Conservation (phyloP, 2,888 invertebrate species). For the Scaptomyza polygonia region DNA sequence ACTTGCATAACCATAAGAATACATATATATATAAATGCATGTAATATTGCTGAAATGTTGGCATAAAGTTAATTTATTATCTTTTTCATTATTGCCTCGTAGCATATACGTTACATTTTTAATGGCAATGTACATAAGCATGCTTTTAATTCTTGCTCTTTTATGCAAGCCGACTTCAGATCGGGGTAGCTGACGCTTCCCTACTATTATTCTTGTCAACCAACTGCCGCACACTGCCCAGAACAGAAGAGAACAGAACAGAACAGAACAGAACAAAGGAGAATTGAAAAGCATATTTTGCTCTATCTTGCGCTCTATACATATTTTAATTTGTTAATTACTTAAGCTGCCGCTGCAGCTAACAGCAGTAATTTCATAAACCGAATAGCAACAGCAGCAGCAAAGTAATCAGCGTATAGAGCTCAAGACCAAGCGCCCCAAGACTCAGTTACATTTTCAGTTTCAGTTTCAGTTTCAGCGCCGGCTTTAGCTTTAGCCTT, state of each 20-base stretch:
- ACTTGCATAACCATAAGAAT: too few species aligned
- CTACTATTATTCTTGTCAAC: slow-evolving; percentile 25
- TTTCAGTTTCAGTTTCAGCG: neutral
- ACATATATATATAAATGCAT: too few species aligned
- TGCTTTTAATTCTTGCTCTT: slow-evolving; percentile 34
- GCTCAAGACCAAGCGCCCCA: slow-evolving; percentile 26
- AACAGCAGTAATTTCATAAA: slow-evolving; percentile 65
- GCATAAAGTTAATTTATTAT: slow-evolving; percentile 7
- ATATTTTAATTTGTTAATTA: slow-evolving; percentile 79
- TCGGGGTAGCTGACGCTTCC: slow-evolving; percentile 7
- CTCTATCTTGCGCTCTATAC: slow-evolving; percentile 39
- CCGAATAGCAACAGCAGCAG: slow-evolving; percentile 56
- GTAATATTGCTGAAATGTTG: neutral
- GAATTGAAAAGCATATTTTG: slow-evolving; percentile 19
- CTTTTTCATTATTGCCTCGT: slow-evolving; percentile 27
- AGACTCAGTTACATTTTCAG: slow-evolving; percentile 12
- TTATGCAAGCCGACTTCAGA: slow-evolving; percentile 18
- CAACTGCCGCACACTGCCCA: slow-evolving; percentile 25
- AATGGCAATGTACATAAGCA: slow-evolving; percentile 39
- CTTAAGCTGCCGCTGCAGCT: slow-evolving; percentile 62
- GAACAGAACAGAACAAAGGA: neutral
- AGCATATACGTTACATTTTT: slow-evolving; percentile 39
- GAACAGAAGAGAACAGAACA: neutral
- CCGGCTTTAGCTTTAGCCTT: slow-evolving; percentile 32
- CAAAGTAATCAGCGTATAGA: slow-evolving; percentile 71